Conservation (phyloP, 2,888 invertebrate species). For the Icerya purchasi region DNA sequence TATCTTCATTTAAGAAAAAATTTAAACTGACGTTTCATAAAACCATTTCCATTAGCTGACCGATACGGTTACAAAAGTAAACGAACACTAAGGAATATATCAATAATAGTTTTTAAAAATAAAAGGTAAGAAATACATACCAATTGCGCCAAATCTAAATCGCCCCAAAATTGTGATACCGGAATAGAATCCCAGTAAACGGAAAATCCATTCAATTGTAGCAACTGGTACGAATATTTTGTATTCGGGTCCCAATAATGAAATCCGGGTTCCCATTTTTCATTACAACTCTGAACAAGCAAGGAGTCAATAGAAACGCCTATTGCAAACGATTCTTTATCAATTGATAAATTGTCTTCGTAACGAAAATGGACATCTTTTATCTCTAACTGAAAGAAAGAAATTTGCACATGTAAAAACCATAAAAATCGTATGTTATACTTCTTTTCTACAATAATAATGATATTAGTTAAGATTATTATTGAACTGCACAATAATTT, state of each 20-base stretch:
- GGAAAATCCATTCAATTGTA: conserved; percentile 70
- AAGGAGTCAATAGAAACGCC: conserved; percentile 72
- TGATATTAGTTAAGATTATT: too few relatives aligned
- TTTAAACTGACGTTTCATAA: too few relatives aligned
- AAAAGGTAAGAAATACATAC: conserved; percentile 1
- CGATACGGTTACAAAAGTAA: too few relatives aligned
- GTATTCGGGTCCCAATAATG: conserved; percentile 34
- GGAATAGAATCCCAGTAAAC: conserved; percentile 63
- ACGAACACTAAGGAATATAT: too few relatives aligned
- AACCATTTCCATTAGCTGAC: too few relatives aligned
- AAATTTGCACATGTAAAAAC: too few relatives aligned
- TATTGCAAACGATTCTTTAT: conserved; percentile 46
- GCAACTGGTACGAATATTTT: conserved; percentile 58
- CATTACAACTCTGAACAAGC: conserved; percentile 81
- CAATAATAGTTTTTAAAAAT: too few relatives aligned
- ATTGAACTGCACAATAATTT: too few relatives aligned
- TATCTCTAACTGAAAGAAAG: conserved; percentile 48
- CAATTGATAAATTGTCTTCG: conserved; percentile 61
- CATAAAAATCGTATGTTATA: too few relatives aligned
- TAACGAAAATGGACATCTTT: conserved; percentile 89
- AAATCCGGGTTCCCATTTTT: conserved; percentile 56
- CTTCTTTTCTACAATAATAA: too few relatives aligned
- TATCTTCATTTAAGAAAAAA: too few relatives aligned
- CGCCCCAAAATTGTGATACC: conserved; percentile 1
- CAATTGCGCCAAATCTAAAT: not conserved